Percentiles rank a stretch among this genome's conserved stretches.
phyloP scores from a whole-genome alignment of 2,113 vertebrate genomes.

The Scopus umbretta region DNA sequence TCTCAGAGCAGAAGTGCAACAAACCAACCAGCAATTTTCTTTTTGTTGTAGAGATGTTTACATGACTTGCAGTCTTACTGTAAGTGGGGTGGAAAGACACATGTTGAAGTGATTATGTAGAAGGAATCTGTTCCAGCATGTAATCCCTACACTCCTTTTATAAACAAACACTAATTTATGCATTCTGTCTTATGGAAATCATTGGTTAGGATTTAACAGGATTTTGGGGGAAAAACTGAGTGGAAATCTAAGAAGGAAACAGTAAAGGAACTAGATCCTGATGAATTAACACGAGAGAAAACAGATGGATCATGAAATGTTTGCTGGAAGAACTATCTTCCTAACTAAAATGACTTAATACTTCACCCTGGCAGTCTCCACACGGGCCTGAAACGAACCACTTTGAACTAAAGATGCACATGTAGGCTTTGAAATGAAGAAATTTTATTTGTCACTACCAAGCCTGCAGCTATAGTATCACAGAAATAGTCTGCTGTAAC shows the following conservation, averaged over 20 bases:
- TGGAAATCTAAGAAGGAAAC: background rate
- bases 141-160: background rate
- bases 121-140: background rate
- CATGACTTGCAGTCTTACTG: background rate
- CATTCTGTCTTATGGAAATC: background rate
- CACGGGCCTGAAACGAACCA: background rate
- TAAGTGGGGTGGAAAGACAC: background rate
- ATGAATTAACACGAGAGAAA: background rate
- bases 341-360: background rate
- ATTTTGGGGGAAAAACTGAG: background rate
- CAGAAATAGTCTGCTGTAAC: background rate
- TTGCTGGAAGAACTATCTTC: background rate
- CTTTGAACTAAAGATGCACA: background rate
- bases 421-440: background rate
- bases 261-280: background rate
- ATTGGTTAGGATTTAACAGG: background rate
- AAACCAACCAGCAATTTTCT: background rate
- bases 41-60: background rate
- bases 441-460: background rate
- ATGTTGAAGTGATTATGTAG: constrained; percentile 17
- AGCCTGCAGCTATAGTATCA: background rate
- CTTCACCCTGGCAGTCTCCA: background rate
- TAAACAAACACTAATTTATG: background rate
- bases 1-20: background rate
- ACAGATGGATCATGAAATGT: background rate